A percentile compares a stretch with the other conserved stretches of the same genome.
Conservation (phyloP, 2,797 vertebrate species). For the Enteromius afrohamiltoni region DNA sequence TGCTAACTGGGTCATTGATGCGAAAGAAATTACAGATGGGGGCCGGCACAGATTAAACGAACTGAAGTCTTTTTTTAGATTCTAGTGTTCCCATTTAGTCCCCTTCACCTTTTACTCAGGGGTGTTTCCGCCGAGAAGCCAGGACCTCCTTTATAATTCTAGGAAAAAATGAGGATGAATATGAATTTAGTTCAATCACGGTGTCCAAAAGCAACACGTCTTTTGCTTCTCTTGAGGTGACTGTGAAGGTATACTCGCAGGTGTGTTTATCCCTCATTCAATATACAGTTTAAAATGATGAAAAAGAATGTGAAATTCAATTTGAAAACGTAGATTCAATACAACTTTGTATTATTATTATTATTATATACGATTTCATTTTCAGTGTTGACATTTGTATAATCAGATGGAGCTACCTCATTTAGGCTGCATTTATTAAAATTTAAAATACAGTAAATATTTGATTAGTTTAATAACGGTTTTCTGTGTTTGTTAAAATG, state of each 20-base stretch:
- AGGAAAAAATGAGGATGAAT: background rate
- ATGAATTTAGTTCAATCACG: no score
- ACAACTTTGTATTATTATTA: background rate
- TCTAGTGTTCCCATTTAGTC: conserved; percentile 8
- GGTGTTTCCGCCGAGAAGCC: background rate
- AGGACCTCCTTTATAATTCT: no score
- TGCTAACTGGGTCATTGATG: conserved; percentile 62
- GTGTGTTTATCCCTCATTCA: background rate
- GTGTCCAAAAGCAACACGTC: no score
- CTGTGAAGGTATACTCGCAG: background rate
- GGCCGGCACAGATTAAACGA: conserved; percentile 48
- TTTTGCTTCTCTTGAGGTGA: background rate
- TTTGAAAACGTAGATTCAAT: background rate
- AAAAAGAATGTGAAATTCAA: background rate
- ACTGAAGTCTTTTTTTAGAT: conserved; percentile 39
- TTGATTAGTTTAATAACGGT: background rate
- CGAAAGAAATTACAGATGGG: conserved; percentile 34
- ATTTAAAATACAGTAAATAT: background rate
- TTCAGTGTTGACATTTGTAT: background rate
- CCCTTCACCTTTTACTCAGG: conserved; percentile 23
- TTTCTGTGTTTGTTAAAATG: background rate
- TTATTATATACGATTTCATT: background rate
- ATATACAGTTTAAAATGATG: background rate
- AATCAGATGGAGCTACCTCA: background rate
- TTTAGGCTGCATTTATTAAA: background rate